Percentiles rank a stretch among this genome's conserved stretches.
These are phyloP conservation scores for Magallana ariakensis DNA, from an alignment of 1,140 invertebrate species.

Conservation along the genomic window DNA sequence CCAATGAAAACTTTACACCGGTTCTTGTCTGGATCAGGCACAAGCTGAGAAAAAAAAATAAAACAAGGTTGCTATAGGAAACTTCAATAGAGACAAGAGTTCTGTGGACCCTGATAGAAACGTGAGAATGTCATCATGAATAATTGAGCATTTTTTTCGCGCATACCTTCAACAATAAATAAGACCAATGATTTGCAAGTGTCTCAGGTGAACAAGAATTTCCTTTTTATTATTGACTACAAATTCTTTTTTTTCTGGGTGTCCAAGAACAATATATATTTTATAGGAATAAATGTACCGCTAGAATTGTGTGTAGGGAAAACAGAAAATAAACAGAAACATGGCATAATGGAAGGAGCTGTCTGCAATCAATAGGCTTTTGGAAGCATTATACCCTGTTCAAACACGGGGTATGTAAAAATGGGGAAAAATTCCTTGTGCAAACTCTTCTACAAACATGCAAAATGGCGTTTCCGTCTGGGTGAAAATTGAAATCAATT, in stretches of 20 bases:
- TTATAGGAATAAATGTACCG: too few species aligned
- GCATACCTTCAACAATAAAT: not conserved
- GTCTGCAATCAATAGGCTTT: conserved; percentile 11
- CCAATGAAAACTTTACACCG: conserved; percentile 79
- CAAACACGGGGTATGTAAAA: conserved; percentile 2
- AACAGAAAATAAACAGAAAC: not conserved
- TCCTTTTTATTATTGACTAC: not conserved
- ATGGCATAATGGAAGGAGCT: not conserved
- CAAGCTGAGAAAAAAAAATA: conserved; percentile 68
- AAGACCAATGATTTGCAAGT: not conserved
- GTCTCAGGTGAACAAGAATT: not conserved
- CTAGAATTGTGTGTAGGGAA: not conserved
- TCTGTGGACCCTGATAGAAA: not conserved
- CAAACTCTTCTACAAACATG: not conserved
- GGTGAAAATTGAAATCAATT: not conserved
- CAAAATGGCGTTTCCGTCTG: not conserved
- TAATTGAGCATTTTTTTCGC: not conserved
- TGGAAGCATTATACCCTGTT: not conserved
- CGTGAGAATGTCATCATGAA: conserved; percentile 9
- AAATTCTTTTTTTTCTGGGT: not conserved
- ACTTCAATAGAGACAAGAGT: conserved; percentile 1
- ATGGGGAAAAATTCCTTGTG: not conserved
- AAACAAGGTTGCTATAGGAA: conserved; percentile 26
- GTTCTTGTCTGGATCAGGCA: conserved; percentile 75
- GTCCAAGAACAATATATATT: not conserved